Percentiles rank a stretch among this genome's conserved stretches.
Conservation (phyloP, 2,113 vertebrate species). For the Psittacara wagleri region DNA sequence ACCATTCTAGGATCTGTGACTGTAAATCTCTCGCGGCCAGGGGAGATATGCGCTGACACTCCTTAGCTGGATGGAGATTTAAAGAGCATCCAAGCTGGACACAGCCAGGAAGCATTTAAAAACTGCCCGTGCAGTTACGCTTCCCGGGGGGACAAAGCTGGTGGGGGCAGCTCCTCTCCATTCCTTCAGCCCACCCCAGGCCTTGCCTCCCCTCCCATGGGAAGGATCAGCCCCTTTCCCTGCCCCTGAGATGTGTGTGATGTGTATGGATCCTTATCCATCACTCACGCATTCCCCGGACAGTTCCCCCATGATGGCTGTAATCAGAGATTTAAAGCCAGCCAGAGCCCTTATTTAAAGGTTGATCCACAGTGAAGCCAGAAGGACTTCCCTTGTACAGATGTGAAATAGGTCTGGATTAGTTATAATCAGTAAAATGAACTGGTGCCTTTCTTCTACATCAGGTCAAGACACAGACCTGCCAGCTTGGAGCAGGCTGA, state of each 20-base stretch:
- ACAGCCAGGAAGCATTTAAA: background rate
- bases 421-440: background rate
- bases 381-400: background rate
- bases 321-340: background rate
- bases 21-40: background rate
- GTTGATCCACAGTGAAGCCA: background rate
- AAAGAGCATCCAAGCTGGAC: background rate
- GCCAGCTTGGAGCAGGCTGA: fast-evolving
- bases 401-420: background rate
- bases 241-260: background rate
- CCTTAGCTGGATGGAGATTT: background rate
- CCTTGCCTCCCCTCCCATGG: background rate
- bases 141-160: background rate
- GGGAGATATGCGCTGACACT: background rate
- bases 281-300: background rate
- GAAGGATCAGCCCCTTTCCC: background rate
- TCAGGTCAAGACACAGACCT: background rate
- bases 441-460: background rate
- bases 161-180: background rate
- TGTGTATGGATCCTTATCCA: fast-evolving
- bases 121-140: background rate
- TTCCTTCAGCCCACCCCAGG: background rate
- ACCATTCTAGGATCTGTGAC: background rate
- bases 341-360: background rate
- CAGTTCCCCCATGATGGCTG: fast-evolving